These are phyloP conservation scores for Phalacrocorax carbo DNA, from an alignment of 2,113 vertebrate species.

Conservation along the genomic window DNA sequence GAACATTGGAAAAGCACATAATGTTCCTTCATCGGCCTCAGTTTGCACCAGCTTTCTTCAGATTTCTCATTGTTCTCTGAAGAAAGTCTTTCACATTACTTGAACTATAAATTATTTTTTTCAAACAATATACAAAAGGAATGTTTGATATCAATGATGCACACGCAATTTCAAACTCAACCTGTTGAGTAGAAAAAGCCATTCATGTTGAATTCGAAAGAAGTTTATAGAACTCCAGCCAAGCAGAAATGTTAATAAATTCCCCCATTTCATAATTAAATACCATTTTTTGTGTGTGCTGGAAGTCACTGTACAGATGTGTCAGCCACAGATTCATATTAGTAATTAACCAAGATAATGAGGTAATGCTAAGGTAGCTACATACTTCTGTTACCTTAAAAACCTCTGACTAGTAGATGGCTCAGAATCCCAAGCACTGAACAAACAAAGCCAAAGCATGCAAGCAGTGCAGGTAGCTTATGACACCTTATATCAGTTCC, in stretches of 20 bases:
- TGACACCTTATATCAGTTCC: background rate
- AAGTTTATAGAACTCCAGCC: background rate
- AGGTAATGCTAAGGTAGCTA: background rate
- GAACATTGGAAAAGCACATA: background rate
- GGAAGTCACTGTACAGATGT: background rate
- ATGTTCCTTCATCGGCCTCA: background rate
- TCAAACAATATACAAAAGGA: background rate
- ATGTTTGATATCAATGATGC: background rate
- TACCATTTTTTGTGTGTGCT: background rate
- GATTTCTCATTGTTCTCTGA: background rate
- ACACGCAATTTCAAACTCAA: background rate
- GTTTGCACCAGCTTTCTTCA: background rate
- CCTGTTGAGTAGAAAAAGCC: background rate
- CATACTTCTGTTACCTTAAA: slow-evolving; percentile 18
- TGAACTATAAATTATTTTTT: background rate
- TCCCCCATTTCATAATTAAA: background rate
- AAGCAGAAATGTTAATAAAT: background rate
- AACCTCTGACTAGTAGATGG: background rate
- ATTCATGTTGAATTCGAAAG: background rate
- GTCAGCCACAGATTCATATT: background rate
- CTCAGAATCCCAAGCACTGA: slow-evolving; percentile 7
- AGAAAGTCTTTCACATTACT: background rate
- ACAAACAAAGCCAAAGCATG: background rate
- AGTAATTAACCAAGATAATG: slow-evolving; percentile 19
- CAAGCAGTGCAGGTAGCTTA: background rate